phyloP scores from a whole-genome alignment of 2,797 vertebrate genomes.

The Spea hammondii region DNA sequence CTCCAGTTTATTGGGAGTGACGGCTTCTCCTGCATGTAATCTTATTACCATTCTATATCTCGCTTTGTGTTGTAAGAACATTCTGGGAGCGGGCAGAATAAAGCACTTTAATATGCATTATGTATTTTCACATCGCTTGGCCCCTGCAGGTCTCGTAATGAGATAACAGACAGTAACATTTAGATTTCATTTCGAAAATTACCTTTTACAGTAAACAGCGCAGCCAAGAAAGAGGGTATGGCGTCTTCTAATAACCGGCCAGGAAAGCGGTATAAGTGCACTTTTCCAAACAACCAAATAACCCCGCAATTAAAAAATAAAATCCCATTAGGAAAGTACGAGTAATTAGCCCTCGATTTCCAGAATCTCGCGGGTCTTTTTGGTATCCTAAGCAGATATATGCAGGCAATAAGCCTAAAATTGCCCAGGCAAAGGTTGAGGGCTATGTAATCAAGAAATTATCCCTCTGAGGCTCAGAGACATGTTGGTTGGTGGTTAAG shows the following conservation, averaged over 20 bases:
- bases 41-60: neutral
- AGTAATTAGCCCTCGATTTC: constrained; percentile 35
- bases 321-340: constrained; percentile 6
- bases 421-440: neutral
- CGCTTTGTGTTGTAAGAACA: neutral
- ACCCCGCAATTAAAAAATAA: constrained; percentile 32
- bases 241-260: neutral
- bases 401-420: constrained; percentile 14
- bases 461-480: neutral
- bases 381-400: constrained; percentile 14
- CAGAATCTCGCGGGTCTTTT: constrained; percentile 28
- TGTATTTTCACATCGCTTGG: constrained; percentile 3
- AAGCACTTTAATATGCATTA: neutral
- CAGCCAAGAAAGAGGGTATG: neutral
- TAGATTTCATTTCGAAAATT: constrained; percentile 12
- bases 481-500: constrained; percentile 12
- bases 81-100: neutral
- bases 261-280: neutral
- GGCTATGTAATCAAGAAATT: neutral
- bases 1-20: neutral
- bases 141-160: neutral
- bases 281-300: constrained; percentile 18
- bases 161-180: neutral
- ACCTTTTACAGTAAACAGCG: neutral
- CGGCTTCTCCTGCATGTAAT: neutral